Evolutionary conservation across 2,797 vertebrate species (phyloP).

Genomic region (Anisognathus igniventris): DNA sequence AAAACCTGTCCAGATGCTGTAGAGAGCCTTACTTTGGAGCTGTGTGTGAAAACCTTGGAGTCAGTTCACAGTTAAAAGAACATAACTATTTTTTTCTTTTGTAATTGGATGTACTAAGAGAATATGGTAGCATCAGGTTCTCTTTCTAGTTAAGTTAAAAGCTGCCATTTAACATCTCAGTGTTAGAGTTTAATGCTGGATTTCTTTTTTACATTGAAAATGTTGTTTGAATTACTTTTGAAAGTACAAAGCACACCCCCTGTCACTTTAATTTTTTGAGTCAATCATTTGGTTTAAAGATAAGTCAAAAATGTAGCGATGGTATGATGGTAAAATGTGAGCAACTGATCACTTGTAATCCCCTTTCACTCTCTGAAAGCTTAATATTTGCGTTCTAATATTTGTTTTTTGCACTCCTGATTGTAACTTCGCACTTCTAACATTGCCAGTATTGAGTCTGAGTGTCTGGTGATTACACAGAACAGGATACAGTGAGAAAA

Average conservation of each 20-base stretch:
- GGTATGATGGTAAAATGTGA: conserved; percentile 21
- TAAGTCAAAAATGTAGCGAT: conserved; percentile 8
- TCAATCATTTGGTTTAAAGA: conserved; percentile 28
- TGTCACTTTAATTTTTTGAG: conserved; percentile 1
- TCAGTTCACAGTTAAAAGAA: conserved; percentile 44
- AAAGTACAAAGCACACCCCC: conserved; percentile 6
- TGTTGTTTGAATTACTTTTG: conserved; percentile 28
- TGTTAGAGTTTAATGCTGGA: conserved; percentile 19
- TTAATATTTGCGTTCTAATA: conserved; percentile 50
- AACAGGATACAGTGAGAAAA: conserved; percentile 38
- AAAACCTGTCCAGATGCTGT: conserved; percentile 49
- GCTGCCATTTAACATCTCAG: neutral
- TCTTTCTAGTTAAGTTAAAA: neutral
- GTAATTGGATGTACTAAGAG: conserved; percentile 46
- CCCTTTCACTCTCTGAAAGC: conserved; percentile 40
- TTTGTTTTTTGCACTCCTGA: conserved; percentile 68
- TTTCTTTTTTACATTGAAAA: conserved; percentile 8
- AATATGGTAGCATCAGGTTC: conserved; percentile 45
- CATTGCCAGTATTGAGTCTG: conserved; percentile 70
- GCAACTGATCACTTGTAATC: conserved; percentile 2
- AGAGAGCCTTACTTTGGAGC: conserved; percentile 50
- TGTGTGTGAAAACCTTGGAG: neutral
- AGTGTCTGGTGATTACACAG: conserved; percentile 56
- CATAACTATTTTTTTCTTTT: neutral
- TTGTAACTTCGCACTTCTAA: conserved; percentile 64